Conservation (phyloP, 2,113 vertebrate species). For the Psettodes erumei region DNA sequence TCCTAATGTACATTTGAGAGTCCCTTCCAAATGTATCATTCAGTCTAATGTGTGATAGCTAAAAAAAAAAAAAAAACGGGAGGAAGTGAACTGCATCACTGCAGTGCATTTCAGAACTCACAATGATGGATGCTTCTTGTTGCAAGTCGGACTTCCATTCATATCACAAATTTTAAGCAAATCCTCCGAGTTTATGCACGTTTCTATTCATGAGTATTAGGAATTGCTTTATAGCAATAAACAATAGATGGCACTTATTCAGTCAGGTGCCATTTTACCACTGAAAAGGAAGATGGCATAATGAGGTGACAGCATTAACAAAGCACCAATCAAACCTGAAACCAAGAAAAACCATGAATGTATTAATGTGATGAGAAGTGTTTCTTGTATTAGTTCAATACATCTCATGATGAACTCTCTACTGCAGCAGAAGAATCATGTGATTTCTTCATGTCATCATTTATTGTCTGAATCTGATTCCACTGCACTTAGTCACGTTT, state of each 20-base stretch:
- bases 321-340: background rate
- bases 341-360: background rate
- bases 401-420: background rate
- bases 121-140: background rate
- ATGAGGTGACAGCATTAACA: background rate
- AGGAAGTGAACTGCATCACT: conserved; percentile 21
- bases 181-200: no score
- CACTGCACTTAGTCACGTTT: background rate
- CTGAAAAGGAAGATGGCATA: background rate
- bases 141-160: no score
- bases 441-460: background rate
- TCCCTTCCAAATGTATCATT: conserved; percentile 66
- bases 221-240: no score
- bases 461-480: background rate
- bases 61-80: conserved; percentile 1
- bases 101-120: background rate
- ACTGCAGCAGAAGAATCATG: background rate
- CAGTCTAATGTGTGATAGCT: conserved; percentile 27
- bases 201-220: no score
- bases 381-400: background rate
- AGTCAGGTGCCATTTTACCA: no score
- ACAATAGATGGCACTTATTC: no score
- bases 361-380: background rate
- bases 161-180: no score
- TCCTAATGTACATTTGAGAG: conserved; percentile 63